Conservation (phyloP, 2,888 invertebrate genomes). For the Teleogryllus oceanicus region DNA sequence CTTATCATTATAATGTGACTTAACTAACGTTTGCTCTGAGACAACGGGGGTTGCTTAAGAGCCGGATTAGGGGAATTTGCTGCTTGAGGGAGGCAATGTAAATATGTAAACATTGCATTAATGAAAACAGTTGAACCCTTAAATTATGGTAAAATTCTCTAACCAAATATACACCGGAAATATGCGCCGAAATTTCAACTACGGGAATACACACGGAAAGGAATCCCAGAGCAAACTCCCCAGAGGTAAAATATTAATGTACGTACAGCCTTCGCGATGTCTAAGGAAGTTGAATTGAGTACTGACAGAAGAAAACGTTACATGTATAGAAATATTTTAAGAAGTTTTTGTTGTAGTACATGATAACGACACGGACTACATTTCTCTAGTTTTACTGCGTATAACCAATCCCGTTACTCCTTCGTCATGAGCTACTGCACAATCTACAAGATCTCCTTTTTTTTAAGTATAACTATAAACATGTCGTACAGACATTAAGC, state of each 20-base stretch:
- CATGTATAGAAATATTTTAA: too few relatives aligned
- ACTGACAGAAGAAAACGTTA: not conserved
- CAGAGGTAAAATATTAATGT: not conserved
- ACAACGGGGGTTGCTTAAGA: conserved; percentile 27
- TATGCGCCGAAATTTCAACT: not conserved
- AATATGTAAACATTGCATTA: conserved; percentile 29
- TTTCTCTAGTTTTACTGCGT: too few relatives aligned
- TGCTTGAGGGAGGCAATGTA: not conserved
- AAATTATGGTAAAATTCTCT: conserved; percentile 33
- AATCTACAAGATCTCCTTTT: too few relatives aligned
- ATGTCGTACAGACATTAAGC: too few relatives aligned
- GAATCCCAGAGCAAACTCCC: not conserved
- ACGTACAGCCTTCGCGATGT: not conserved
- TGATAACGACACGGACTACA: too few relatives aligned
- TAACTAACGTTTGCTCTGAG: conserved; percentile 25
- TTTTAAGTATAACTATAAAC: too few relatives aligned
- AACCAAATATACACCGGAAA: conserved; percentile 18
- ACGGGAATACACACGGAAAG: not conserved
- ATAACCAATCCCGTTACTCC: too few relatives aligned
- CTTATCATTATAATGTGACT: conserved; percentile 9
- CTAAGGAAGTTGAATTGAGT: not conserved
- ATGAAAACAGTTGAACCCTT: conserved; percentile 35
- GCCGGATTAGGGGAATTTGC: not conserved
- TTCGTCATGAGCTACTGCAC: too few relatives aligned
- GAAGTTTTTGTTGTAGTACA: too few relatives aligned